Conservation (phyloP, 2,113 vertebrate species). For the Pheucticus melanocephalus region DNA sequence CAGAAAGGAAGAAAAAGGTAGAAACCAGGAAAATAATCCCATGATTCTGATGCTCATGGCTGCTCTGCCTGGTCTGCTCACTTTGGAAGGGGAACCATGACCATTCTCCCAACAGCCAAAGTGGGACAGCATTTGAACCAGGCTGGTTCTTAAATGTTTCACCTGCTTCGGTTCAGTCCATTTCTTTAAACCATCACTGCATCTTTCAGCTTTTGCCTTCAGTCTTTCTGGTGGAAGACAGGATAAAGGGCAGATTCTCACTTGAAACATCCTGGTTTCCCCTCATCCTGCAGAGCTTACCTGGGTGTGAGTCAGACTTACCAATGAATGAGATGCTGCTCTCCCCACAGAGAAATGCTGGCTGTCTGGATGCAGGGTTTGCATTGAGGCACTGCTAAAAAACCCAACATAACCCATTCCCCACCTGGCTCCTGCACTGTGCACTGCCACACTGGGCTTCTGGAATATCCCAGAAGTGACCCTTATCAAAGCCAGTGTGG, state of each 20-base stretch:
- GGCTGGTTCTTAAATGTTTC: neutral
- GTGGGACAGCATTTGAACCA: neutral
- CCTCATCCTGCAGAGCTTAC: neutral
- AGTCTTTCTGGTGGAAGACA: neutral
- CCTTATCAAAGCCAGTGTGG: neutral
- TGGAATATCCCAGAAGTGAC: neutral
- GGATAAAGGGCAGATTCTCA: neutral
- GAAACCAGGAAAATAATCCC: neutral
- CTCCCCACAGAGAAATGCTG: neutral
- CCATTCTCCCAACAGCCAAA: neutral
- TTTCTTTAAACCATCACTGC: neutral
- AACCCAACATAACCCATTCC: accelerated
- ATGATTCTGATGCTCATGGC: neutral
- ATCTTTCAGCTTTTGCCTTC: neutral
- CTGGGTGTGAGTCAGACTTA: neutral
- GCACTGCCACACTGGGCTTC: neutral
- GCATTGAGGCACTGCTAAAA: neutral
- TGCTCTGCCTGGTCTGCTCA: neutral
- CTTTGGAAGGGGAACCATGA: neutral
- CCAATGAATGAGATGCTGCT: neutral
- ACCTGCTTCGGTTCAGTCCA: neutral
- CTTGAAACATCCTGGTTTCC: neutral
- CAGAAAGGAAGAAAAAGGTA: neutral
- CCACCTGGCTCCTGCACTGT: neutral
- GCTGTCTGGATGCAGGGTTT: neutral